Evolutionary conservation across 2,113 vertebrate genomes (phyloP), one percentile per base, ranked within the genome.

Genomic region (Gorsachius goisagi): DNA sequence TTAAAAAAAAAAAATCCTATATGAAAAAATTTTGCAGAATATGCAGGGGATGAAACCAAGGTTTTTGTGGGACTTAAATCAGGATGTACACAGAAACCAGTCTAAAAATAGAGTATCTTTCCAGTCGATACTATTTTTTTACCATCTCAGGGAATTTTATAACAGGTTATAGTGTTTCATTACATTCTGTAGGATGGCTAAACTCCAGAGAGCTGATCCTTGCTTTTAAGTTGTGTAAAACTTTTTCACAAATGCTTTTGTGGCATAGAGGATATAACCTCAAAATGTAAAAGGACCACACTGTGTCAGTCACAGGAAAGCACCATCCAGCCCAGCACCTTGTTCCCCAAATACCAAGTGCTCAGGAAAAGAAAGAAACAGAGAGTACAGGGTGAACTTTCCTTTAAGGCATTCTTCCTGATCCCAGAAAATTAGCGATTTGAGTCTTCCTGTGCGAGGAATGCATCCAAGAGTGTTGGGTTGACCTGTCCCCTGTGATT

Each of bases 51-150:
- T 93, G 74, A 95, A 95, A 91, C 49, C 26, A 62, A 19, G 15
- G 14, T 8, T 73, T 59, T 76, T 53, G 19, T 95, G 89, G 80
- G 73, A 94, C 94, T 94, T 93, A 89, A 55, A 92, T 83, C 41
- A 85, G 78, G 55, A 82, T 1, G 3, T 88, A 35, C 32, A 79
- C 80, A 66, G 53, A 87, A 94, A 62, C 33, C 12, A 50, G 37
- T 73, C 77, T 96, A 93, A 95, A 97, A 93, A 83, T 82, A 85
- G 84, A 55, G 23, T 79, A 5, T 67, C 74, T 96, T 91, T 94
- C 69, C 80, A 89, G 71, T 47, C 2, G 2, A 84, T 91, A 56
- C 2, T 69, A 27, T 35, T 83, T 90, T 91, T 95, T 93, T 81
- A 85, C 77, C 45, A 55, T 92, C 74, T 82, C 41, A 32, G 74